phyloP scores from a whole-genome alignment of 2,113 vertebrate species.

The Condylura cristata region DNA sequence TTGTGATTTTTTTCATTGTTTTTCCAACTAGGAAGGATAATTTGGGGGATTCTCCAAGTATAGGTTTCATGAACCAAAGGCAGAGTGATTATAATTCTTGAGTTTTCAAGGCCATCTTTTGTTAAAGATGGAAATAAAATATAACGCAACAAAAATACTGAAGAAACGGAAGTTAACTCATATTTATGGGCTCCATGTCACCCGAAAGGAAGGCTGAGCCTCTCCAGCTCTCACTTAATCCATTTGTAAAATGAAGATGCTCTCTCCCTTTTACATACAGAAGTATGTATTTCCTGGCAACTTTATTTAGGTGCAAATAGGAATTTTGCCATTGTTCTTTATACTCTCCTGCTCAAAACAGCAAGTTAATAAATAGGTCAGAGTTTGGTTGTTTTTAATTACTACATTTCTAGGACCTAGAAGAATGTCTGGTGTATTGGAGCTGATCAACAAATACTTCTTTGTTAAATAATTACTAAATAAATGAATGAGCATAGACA shows the following conservation, averaged over 20 bases:
- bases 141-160: neutral
- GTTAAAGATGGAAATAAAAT: neutral
- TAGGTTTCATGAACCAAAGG: neutral
- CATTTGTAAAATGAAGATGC: neutral
- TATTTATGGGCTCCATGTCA: neutral
- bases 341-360: neutral
- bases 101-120: neutral
- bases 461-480: neutral
- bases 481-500: neutral
- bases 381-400: neutral
- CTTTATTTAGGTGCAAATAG: neutral
- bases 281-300: neutral
- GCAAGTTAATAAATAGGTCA: neutral
- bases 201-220: neutral
- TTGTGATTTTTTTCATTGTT: neutral
- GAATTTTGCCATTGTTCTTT: conserved; percentile 5
- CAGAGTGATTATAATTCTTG: neutral
- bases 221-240: neutral
- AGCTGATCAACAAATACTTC: neutral
- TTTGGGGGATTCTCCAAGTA: neutral
- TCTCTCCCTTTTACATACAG: neutral
- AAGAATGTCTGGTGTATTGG: neutral
- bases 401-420: neutral
- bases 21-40: conserved; percentile 21
- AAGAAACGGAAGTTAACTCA: neutral